A percentile compares a stretch with the other conserved stretches of the same genome.
These are phyloP conservation scores for Radopholus similis DNA, from an alignment of 1,140 invertebrate genomes.

Conservation along the genomic window DNA sequence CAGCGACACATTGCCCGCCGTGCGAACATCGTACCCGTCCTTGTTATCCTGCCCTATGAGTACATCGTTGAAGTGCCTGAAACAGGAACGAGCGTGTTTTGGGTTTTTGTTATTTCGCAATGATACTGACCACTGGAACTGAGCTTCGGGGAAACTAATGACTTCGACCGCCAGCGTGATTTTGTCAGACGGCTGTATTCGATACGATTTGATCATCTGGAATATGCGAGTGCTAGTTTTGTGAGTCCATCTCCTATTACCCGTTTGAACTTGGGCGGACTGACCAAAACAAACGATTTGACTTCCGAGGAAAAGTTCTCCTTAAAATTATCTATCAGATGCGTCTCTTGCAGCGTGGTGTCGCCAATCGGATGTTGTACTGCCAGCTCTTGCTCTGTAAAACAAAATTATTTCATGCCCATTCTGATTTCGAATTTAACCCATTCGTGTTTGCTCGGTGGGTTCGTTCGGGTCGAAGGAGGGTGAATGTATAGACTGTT, in stretches of 20 bases:
- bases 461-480: too few species aligned
- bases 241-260: neutral
- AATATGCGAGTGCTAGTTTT: neutral
- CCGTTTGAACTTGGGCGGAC: constrained; percentile 50
- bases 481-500: too few species aligned
- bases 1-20: constrained; percentile 7
- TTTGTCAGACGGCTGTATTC: constrained; percentile 46
- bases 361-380: neutral
- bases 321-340: constrained; percentile 47
- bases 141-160: constrained; percentile 30
- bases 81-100: constrained; percentile 23
- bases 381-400: neutral
- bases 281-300: constrained; percentile 45
- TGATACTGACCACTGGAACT: constrained; percentile 4
- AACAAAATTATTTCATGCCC: too few species aligned
- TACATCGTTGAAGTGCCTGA: constrained; percentile 54
- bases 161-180: constrained; percentile 58
- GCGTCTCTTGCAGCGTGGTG: constrained; percentile 45
- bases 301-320: constrained; percentile 57
- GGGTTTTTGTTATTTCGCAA: neutral
- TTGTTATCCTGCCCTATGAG: constrained; percentile 22
- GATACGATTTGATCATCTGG: constrained; percentile 54
- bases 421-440: neutral
- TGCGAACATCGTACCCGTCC: neutral
- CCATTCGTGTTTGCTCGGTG: neutral